phyloP scores from a whole-genome alignment of 2,113 vertebrate genomes.

The Smithornis capensis region DNA sequence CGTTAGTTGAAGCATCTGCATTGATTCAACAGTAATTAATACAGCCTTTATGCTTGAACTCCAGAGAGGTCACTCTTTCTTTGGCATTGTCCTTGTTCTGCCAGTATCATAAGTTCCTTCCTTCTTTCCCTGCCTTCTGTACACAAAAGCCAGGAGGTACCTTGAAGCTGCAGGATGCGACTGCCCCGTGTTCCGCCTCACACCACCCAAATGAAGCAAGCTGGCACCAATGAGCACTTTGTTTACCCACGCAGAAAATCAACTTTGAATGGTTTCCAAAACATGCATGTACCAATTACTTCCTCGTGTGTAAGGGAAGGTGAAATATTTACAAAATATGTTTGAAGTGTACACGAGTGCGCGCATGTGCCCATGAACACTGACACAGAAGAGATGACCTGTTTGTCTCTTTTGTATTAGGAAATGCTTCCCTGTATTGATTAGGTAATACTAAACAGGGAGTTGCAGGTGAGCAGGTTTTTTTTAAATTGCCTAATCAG shows the following conservation, averaged over 20 bases:
- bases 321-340: slow-evolving; percentile 35
- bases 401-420: background rate
- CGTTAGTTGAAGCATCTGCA: slow-evolving; percentile 50
- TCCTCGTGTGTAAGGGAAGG: slow-evolving; percentile 44
- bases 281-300: slow-evolving; percentile 58
- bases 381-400: background rate
- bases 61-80: background rate
- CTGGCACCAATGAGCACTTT: slow-evolving; percentile 8
- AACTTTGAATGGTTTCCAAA: slow-evolving; percentile 58
- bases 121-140: background rate
- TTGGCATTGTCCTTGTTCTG: background rate
- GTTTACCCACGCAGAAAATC: slow-evolving; percentile 58
- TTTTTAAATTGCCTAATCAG: slow-evolving; percentile 46
- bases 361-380: accelerated
- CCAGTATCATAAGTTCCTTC: background rate
- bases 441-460: background rate
- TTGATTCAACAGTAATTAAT: slow-evolving; percentile 51
- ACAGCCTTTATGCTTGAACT: slow-evolving; percentile 3
- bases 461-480: slow-evolving; percentile 28
- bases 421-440: background rate
- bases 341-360: background rate
- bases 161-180: background rate
- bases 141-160: background rate
- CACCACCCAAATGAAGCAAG: background rate
- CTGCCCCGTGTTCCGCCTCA: background rate